phyloP scores from a whole-genome alignment of 2,888 invertebrate species.

The Tipula vernalis region DNA sequence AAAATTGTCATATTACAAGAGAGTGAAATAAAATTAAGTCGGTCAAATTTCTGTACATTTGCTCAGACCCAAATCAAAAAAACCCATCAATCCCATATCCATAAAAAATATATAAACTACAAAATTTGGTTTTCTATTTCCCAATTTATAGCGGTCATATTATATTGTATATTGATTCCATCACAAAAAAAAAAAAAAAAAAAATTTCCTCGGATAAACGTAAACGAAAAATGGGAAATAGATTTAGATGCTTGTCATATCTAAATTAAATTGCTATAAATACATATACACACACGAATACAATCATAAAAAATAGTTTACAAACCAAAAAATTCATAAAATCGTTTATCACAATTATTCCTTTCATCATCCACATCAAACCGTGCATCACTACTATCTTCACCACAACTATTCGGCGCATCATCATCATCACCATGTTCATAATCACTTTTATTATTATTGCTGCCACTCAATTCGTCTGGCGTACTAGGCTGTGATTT shows the following conservation, averaged over 20 bases:
- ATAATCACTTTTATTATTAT: background rate
- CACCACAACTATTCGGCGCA: background rate
- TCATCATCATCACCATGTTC: background rate
- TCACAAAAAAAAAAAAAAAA: background rate
- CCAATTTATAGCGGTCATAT: background rate
- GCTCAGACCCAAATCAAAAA: background rate
- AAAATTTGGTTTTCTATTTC: background rate
- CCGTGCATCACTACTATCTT: background rate
- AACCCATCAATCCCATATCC: background rate
- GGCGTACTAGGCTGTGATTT: background rate
- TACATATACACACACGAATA: background rate
- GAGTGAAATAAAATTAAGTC: background rate
- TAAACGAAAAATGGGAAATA: conserved; percentile 4
- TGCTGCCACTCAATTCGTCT: conserved; percentile 1
- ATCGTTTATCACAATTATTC: background rate
- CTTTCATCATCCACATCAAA: background rate
- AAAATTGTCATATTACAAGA: background rate
- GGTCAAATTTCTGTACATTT: background rate
- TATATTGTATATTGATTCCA: background rate
- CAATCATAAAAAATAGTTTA: background rate
- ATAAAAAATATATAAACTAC: background rate
- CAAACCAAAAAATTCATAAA: conserved; percentile 7
- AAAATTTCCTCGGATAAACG: background rate
- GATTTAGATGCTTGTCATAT: background rate
- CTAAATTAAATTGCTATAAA: background rate